Base-by-base conservation (phyloP, 2,113 vertebrate species). In the Onychorhynchus coronatus region DNA sequence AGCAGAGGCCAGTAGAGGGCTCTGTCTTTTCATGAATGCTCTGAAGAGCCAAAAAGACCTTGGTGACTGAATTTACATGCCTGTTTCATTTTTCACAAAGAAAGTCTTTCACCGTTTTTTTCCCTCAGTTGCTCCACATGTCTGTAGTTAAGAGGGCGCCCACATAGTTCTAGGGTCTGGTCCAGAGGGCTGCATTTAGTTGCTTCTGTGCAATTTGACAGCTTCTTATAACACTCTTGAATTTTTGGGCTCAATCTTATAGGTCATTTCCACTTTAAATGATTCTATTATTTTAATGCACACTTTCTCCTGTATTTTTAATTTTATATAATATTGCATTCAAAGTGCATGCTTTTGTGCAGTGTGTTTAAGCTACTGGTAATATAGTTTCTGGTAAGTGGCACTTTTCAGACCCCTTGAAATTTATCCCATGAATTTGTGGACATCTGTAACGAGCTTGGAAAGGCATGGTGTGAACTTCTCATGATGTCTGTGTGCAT, bases 1-100 rank as follows among this genome's bases (percentile, higher is more conserved):
- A 25, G 1, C 47, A 72, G 62, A 30, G 52, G 31, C 91, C 95
- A 78, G 83, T 41, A 97, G 97, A 95, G 92, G 96, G 91, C 94
- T 94, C 80, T 80, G 42, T 79, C 56, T 84, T 82, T 66, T 53
- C 77, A 50, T 15, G 2, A 85, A 87, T 74, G 9, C 16, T 18
- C n/a, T 16, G 49, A 91, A 47, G 22, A 79, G 4, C 3, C 33
- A 47, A 44, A 68, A 66, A 3, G 12, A 8, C 58, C 61, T 33
- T 2, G 8, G 8, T 20, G 9, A 7, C 11, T 31, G 19, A 50
- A 28, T 41, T 62, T 39, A 50, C 7, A 1, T 24, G 10, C 11
- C 17, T 6, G 2, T 15, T 41, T 65, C 2, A 6, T 17, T 76
- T 66, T 39, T 44, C 28, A 42, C 5, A 3, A 2, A 52, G 16